A percentile compares a stretch with the other conserved stretches of the same genome.
These are phyloP conservation scores for Cotesia congregata DNA, from an alignment of 2,888 invertebrate genomes.

Conservation along the genomic window DNA sequence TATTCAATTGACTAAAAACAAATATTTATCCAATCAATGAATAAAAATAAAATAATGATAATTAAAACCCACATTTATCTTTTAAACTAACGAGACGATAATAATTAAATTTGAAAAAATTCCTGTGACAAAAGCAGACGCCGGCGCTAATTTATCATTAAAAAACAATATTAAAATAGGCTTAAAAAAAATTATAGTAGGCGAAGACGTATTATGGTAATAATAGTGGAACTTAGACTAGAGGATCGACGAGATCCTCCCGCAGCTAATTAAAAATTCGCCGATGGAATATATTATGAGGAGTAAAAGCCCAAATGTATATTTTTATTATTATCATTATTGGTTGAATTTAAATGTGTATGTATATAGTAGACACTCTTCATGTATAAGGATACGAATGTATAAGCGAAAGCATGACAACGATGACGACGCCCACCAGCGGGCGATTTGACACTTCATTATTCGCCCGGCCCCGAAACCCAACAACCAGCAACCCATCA, in stretches of 20 bases:
- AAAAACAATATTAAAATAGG: background rate
- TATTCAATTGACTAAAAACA: background rate
- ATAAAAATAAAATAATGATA: background rate
- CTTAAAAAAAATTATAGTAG: conserved; percentile 11
- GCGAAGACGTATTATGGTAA: conserved; percentile 51
- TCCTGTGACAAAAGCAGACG: conserved; percentile 13
- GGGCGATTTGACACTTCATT: conserved; percentile 70
- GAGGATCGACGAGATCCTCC: conserved; percentile 58
- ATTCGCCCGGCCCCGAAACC: conserved; percentile 60
- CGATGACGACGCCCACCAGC: conserved; percentile 62
- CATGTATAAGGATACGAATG: background rate
- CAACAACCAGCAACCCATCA: conserved; percentile 65
- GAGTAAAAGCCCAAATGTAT: conserved; percentile 28
- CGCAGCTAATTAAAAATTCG: conserved; percentile 67
- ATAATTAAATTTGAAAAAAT: conserved; percentile 1
- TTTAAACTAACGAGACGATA: background rate
- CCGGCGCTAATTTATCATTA: conserved; percentile 20
- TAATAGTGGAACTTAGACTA: conserved; percentile 54
- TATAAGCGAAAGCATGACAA: conserved; percentile 30
- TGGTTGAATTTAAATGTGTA: conserved; percentile 10
- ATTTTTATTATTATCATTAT: background rate
- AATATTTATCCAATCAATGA: background rate
- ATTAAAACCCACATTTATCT: background rate
- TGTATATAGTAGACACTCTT: conserved; percentile 10
- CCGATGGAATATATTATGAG: conserved; percentile 57